Evolutionary conservation across 2,888 invertebrate species (phyloP), one percentile per base, ranked within the genome.

Genomic region (Andricus quercusramuli): DNA sequence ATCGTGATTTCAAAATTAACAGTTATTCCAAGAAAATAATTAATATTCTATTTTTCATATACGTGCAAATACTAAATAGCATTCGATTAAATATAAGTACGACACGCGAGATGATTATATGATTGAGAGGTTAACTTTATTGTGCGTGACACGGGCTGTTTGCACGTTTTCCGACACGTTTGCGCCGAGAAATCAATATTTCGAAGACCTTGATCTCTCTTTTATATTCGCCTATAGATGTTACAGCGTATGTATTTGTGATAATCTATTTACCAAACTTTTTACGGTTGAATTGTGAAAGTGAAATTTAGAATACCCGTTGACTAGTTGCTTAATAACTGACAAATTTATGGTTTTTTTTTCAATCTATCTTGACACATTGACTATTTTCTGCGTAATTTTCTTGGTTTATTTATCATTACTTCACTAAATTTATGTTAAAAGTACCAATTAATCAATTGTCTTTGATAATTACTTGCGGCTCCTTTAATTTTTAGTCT

Each of bases 151-250:
- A 22, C 17, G 6, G 22, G 15, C 20, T 64, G 17, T 62, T 78
- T 51, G 66, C 79, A 82, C 51, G 80, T 56, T 74, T 85, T 59
- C 17, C 32, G 11, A 3, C 56, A 59, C 74, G 74, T 88, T 86
- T 84, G 68, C 81, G 80, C 82, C 80, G 78, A 83, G 74, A 84
- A 86, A 88, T 88, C 88, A 86, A 88, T 88, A 88, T 85, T 85
- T 76, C 59, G 78, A 80, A 85, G 85, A 85, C 84, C 84, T 81
- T 78, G 81, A 77, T 78, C 56, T 76, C 80, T 56, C 76, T 83
- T 76, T 76, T 67, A 77, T 81, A 17, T 47, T 17, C 5, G 17
- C 47, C 17, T 17, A 17, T 47, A 47, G 17, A 78, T 70, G 77
- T 20, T 68, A 41, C n/a, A 9, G 17, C 2, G 22, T 74, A 51